A percentile compares a stretch with the other conserved stretches of the same genome.
These are phyloP conservation scores for Danionella cerebrum DNA, from an alignment of 2,113 vertebrate genomes.

Conservation along the genomic window DNA sequence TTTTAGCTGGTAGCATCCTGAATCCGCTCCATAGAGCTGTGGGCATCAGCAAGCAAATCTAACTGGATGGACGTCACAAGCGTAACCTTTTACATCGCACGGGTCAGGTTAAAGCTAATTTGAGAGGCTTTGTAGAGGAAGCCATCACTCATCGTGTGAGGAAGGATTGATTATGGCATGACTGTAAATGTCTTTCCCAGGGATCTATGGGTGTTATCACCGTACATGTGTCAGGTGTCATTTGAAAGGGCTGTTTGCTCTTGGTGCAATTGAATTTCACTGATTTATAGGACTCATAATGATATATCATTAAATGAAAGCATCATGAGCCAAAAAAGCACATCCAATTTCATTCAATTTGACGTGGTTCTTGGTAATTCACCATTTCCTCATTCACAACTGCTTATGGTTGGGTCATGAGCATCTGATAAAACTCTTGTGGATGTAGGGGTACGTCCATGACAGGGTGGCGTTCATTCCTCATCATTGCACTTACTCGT, in stretches of 20 bases:
- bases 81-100: constrained; percentile 3
- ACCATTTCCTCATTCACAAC: too few species aligned
- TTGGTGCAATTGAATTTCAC: not conserved
- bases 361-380: too few species aligned
- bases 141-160: constrained; percentile 10
- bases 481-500: too few species aligned
- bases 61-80: not conserved
- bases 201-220: not conserved
- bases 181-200: not conserved
- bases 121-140: not conserved
- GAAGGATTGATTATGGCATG: constrained; percentile 13
- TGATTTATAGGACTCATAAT: too few species aligned
- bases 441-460: too few species aligned
- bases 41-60: not conserved
- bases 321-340: too few species aligned
- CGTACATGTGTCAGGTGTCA: not conserved
- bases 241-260: not conserved
- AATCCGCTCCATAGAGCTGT: not conserved
- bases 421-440: too few species aligned
- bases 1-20: constrained; percentile 34
- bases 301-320: too few species aligned
- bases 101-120: not conserved
- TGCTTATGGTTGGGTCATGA: too few species aligned
- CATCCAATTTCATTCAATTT: too few species aligned
- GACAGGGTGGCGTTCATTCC: too few species aligned